phyloP scores from a whole-genome alignment of 2,888 invertebrate genomes.

The Mimumesa dahlbomi region DNA sequence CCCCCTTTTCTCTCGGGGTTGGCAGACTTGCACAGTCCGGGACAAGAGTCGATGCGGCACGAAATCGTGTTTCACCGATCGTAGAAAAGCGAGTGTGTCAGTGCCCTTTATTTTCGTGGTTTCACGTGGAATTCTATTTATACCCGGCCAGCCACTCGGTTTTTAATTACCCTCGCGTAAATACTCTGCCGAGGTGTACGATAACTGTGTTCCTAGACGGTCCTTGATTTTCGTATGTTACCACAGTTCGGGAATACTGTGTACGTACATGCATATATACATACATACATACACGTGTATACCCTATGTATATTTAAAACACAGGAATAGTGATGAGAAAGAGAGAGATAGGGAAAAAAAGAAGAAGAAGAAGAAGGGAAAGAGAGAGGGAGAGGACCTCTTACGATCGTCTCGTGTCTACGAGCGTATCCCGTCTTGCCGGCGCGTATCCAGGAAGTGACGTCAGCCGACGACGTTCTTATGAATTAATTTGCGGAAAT shows the following conservation, averaged over 20 bases:
- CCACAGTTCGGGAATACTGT: slow-evolving; percentile 31
- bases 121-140: slow-evolving; percentile 75
- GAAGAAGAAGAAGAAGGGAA: neutral
- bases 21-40: neutral
- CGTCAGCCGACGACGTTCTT: slow-evolving; percentile 70
- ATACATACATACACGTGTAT: no score
- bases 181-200: no score
- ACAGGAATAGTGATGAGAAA: slow-evolving; percentile 19
- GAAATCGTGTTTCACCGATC: slow-evolving; percentile 31
- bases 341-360: slow-evolving; percentile 13
- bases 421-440: slow-evolving; percentile 61
- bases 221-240: no score
- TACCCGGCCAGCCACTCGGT: slow-evolving; percentile 68
- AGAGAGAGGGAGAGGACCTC: slow-evolving; percentile 26
- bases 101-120: slow-evolving; percentile 76
- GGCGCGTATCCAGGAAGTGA: slow-evolving; percentile 74
- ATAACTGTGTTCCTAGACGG: no score
- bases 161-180: slow-evolving; percentile 63
- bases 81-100: slow-evolving; percentile 67
- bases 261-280: slow-evolving; percentile 3
- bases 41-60: slow-evolving; percentile 2
- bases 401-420: slow-evolving; percentile 50
- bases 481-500: slow-evolving; percentile 68
- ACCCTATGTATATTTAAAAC: no score
- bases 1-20: neutral